Percentiles rank a stretch among this genome's conserved stretches.
Conservation (phyloP, 2,797 vertebrate species). For the Hypotaenidia philippensis region DNA sequence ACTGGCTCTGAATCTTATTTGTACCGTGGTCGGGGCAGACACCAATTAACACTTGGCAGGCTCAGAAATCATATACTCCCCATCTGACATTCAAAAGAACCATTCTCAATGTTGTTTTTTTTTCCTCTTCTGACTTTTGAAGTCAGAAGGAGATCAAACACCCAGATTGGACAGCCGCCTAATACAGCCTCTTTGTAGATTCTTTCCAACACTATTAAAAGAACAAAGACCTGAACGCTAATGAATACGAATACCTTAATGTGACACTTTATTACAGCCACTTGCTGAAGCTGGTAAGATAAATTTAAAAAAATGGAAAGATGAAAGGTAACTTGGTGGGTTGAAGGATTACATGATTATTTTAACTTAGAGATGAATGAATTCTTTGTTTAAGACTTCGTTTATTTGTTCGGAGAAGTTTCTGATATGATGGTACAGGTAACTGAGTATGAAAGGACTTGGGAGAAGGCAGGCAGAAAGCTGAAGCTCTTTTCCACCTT, state of each 20-base stretch:
- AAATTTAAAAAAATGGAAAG: constrained; percentile 44
- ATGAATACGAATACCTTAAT: constrained; percentile 77
- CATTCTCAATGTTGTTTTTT: constrained; percentile 47
- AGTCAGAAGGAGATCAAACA: constrained; percentile 80
- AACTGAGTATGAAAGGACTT: neutral
- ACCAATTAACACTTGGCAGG: constrained; percentile 84
- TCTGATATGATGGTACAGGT: constrained; percentile 31
- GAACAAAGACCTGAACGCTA: constrained; percentile 78
- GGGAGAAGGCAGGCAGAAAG: neutral
- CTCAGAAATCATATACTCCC: constrained; percentile 72
- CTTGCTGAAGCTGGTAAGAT: constrained; percentile 70
- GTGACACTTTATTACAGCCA: constrained; percentile 69
- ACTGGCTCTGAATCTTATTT: constrained; percentile 77
- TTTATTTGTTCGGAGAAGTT: constrained; percentile 65
- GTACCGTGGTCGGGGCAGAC: constrained; percentile 67
- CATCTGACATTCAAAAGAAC: constrained; percentile 79
- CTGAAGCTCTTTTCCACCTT: neutral
- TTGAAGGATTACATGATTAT: constrained; percentile 73
- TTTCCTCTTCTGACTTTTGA: constrained; percentile 60
- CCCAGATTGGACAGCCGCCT: constrained; percentile 73
- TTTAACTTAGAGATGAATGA: constrained; percentile 71
- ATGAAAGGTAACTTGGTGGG: constrained; percentile 65
- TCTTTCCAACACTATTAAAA: constrained; percentile 81
- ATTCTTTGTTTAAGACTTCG: constrained; percentile 64
- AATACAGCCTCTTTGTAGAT: constrained; percentile 80